These are phyloP conservation scores for Dasypolia templi DNA, from an alignment of 2,888 invertebrate species.

Conservation along the genomic window DNA sequence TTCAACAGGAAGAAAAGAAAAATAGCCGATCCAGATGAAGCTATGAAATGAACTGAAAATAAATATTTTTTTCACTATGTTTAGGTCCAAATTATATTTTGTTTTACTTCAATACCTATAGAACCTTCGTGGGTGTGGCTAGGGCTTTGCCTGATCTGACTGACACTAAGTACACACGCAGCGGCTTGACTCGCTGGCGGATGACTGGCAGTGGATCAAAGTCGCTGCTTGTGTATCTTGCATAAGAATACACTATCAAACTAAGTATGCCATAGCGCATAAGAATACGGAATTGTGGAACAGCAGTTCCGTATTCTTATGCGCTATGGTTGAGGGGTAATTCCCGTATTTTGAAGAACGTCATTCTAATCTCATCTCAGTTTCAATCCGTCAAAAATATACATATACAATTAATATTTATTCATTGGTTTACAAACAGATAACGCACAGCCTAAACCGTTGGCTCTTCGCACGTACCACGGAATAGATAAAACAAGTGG, in stretches of 20 bases:
- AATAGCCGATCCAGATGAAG: conserved; percentile 54
- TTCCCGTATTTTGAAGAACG: not conserved
- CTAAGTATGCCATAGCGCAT: not conserved
- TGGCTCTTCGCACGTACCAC: too few species aligned
- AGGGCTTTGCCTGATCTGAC: not conserved
- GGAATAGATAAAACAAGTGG: too few species aligned
- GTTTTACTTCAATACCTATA: conserved; percentile 1
- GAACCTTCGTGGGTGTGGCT: not conserved
- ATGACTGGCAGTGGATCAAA: too few species aligned
- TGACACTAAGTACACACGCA: not conserved
- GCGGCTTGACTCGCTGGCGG: not conserved
- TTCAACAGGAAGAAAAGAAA: conserved; percentile 93
- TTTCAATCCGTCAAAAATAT: not conserved
- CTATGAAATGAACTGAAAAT: conserved; percentile 20
- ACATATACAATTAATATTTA: not conserved
- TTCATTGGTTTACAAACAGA: not conserved
- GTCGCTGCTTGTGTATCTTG: not conserved
- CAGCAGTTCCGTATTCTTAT: too few species aligned
- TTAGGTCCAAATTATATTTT: not conserved
- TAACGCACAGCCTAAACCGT: not conserved
- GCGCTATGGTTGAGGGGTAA: too few species aligned
- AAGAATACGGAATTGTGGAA: too few species aligned
- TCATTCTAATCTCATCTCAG: not conserved
- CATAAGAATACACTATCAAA: not conserved
- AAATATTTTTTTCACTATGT: not conserved